Conservation (phyloP, 2,113 vertebrate species). For the Nerophis lumbriciformis region DNA sequence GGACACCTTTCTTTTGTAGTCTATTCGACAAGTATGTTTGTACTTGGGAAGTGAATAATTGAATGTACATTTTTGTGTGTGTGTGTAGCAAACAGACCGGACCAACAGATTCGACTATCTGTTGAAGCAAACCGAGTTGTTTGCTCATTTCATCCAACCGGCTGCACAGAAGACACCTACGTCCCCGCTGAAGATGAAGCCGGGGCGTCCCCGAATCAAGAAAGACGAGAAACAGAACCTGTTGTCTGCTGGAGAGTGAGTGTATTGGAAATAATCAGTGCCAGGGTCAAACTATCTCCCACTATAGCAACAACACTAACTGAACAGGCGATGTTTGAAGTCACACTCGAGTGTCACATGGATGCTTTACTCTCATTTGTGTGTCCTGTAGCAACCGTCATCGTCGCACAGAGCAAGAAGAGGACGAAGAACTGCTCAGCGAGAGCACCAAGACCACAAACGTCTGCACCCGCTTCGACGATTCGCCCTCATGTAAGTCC, state of each 20-base stretch:
- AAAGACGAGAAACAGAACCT: constrained; percentile 98
- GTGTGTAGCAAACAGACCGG: constrained; percentile 88
- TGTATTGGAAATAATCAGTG: constrained; percentile 29
- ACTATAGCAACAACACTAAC: too few species aligned
- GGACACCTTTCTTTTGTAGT: constrained; percentile 7
- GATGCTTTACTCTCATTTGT: neutral
- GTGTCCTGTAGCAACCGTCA: constrained; percentile 81
- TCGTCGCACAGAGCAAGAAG: constrained; percentile 94
- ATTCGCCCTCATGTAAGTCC: constrained; percentile 90
- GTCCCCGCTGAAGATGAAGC: constrained; percentile 98
- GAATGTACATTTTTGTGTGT: neutral
- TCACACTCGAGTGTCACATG: too few species aligned
- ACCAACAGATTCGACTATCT: constrained; percentile 98
- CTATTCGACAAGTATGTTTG: neutral
- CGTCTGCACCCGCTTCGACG: constrained; percentile 93
- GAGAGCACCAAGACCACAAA: constrained; percentile 94
- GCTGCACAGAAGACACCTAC: constrained; percentile 98
- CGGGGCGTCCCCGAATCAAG: constrained; percentile 92
- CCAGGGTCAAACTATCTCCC: too few species aligned
- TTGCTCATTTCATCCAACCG: constrained; percentile 98
- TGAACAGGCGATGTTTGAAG: too few species aligned
- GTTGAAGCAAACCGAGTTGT: constrained; percentile 96
- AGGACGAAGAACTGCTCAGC: constrained; percentile 92
- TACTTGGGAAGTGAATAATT: neutral
- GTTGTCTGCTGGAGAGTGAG: constrained; percentile 94